These are phyloP conservation scores for Eucriotettix oculatus DNA, from an alignment of 2,888 invertebrate species.

Conservation along the genomic window DNA sequence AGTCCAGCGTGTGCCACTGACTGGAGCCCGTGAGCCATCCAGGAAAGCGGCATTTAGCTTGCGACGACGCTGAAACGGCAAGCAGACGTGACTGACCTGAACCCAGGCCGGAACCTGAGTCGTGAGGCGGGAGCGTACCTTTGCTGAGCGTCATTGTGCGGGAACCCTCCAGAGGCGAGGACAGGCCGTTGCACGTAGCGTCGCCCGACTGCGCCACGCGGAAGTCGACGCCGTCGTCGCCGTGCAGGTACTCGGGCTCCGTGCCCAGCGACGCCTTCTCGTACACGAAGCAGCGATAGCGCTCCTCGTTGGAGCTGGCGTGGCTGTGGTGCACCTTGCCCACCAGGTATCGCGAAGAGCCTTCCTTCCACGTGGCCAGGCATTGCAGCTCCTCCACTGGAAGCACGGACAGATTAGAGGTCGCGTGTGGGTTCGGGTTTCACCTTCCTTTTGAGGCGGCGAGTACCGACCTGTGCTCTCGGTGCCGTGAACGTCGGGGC, in stretches of 20 bases:
- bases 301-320: conserved; percentile 79
- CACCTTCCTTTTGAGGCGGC: neutral
- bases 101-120: neutral
- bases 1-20: conserved; percentile 83
- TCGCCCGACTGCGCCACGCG: conserved; percentile 74
- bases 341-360: conserved; percentile 77
- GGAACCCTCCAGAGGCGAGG: conserved; percentile 62
- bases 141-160: conserved; percentile 60
- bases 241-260: conserved; percentile 18
- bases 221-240: conserved; percentile 48
- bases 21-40: conserved; percentile 68
- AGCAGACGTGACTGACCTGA: neutral
- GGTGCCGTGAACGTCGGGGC: conserved; percentile 78
- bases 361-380: conserved; percentile 86
- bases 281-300: conserved; percentile 90
- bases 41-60: conserved; percentile 65
- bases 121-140: conserved; percentile 29
- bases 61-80: conserved; percentile 41
- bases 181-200: conserved; percentile 62
- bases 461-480: conserved; percentile 65
- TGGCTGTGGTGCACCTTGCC: conserved; percentile 80
- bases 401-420: conserved; percentile 19
- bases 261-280: conserved; percentile 42
- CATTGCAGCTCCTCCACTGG: conserved; percentile 82
- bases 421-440: neutral